Evolutionary conservation across 2,888 invertebrate genomes (phyloP).

Genomic region (Corbicula japonica): DNA sequence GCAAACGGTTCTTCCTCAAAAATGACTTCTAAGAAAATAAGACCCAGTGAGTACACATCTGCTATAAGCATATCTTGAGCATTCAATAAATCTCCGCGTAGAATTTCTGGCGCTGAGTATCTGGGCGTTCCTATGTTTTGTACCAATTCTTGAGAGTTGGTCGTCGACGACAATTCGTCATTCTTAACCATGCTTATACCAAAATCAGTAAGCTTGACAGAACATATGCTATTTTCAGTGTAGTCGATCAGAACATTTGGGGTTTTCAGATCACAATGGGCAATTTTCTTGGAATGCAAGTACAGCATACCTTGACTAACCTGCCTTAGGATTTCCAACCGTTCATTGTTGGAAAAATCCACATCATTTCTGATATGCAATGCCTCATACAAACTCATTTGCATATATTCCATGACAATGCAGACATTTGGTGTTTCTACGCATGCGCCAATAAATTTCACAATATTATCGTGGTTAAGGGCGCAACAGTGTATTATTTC

Average conservation of each 20-base stretch:
- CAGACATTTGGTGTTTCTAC: constrained; percentile 52
- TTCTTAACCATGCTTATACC: constrained; percentile 68
- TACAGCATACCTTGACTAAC: constrained; percentile 54
- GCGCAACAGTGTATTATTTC: constrained; percentile 51
- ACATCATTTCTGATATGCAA: constrained; percentile 45
- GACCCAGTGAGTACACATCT: constrained; percentile 56
- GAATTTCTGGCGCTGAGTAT: constrained; percentile 63
- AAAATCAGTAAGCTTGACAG: constrained; percentile 70
- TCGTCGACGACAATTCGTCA: constrained; percentile 44
- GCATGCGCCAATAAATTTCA: constrained; percentile 64
- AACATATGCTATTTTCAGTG: too few species aligned
- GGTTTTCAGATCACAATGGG: too few species aligned
- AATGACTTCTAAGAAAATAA: too few species aligned
- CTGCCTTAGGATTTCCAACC: constrained; percentile 58
- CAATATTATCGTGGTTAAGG: constrained; percentile 61
- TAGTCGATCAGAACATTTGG: too few species aligned
- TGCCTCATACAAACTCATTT: constrained; percentile 61
- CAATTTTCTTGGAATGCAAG: constrained; percentile 58
- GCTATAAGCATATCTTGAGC: constrained; percentile 39
- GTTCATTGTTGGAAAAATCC: constrained; percentile 57
- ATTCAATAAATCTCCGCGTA: constrained; percentile 50
- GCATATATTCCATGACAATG: constrained; percentile 69
- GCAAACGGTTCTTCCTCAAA: constrained; percentile 59
- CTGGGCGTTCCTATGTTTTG: constrained; percentile 60
- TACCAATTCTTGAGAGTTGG: constrained; percentile 9